Base-by-base conservation (phyloP, 2,888 invertebrate species). In the Epistrophe eligans region DNA sequence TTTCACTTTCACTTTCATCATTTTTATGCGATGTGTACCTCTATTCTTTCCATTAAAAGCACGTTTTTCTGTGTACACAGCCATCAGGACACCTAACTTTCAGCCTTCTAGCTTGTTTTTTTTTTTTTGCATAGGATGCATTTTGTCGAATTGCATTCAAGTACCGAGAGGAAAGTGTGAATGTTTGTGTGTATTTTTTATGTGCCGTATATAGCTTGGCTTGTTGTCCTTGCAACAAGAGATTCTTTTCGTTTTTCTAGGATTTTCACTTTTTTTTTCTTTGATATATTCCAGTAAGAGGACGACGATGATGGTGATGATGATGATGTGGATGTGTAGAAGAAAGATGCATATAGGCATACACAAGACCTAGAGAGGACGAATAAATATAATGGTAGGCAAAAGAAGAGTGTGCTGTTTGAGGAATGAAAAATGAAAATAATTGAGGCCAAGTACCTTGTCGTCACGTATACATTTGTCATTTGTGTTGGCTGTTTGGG, bases 371-470 rank as follows among this genome's bases (percentile, higher is more conserved):
- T 35, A 67, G 50, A 67, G 19, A 67, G 50, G 50, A 50, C 67
- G 55, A 67, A 58, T 58, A 50, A 77, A 81, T 85, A 70, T 55
- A 28, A n/a, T 55, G 55, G 24, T 50, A 84, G 81, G 84, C 81
- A 84, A 13, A 38, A 40, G 24, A 62, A 62, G 43, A 43, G 62
- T 19, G 62, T 19, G 62, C n/a, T 72, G 79, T 87, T 87, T 87
- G 83, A 83, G 83, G 83, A 79, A 87, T 87, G 83, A 79, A 87
- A 87, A 87, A 82, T 87, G 83, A 83, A 83, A 87, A 87, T 87
- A 87, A 87, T 87, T 87, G 83, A 87, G 87, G 87, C 87, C 87
- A 87, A 87, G 87, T 83, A 87, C 83, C 87, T 87, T 83, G 87
- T 87, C 87, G 79, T 87, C 87, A 87, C 87, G 87, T 87, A 62